Percentiles rank a stretch among this genome's conserved stretches.
phyloP scores from a whole-genome alignment of 2,113 vertebrate genomes.

The Myodes glareolus region DNA sequence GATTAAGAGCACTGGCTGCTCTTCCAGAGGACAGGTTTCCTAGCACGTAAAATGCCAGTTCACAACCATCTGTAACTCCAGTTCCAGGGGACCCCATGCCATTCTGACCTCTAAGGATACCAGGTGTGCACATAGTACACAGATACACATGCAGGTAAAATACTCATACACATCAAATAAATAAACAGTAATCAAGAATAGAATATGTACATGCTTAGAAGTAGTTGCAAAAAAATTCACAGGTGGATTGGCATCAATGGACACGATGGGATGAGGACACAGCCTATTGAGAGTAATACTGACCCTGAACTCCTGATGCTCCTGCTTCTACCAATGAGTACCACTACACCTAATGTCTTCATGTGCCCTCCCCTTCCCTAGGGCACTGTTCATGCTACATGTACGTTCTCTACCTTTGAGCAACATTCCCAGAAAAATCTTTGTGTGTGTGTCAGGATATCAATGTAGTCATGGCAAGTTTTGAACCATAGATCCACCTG shows the following conservation, averaged over 20 bases:
- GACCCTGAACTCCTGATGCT: background rate
- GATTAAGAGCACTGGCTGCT: background rate
- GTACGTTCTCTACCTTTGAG: background rate
- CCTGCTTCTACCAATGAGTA: background rate
- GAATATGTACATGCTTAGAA: background rate
- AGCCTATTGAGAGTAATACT: background rate
- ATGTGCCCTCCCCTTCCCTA: background rate
- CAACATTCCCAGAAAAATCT: background rate
- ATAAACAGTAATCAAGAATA: background rate
- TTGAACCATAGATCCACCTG: background rate
- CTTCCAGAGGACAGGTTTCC: background rate
- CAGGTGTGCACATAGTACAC: too few species aligned
- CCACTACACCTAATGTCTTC: background rate
- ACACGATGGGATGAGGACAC: background rate
- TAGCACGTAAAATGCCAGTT: background rate
- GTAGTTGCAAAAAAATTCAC: background rate
- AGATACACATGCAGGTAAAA: background rate
- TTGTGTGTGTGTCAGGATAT: background rate
- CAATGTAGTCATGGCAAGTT: background rate
- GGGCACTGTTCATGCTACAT: background rate
- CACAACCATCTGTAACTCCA: background rate
- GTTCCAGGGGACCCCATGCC: background rate
- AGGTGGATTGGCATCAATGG: background rate
- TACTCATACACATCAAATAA: background rate
- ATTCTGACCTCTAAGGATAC: background rate